Evolutionary conservation across 2,113 vertebrate species (phyloP).

Genomic region (Anser cygnoides): DNA sequence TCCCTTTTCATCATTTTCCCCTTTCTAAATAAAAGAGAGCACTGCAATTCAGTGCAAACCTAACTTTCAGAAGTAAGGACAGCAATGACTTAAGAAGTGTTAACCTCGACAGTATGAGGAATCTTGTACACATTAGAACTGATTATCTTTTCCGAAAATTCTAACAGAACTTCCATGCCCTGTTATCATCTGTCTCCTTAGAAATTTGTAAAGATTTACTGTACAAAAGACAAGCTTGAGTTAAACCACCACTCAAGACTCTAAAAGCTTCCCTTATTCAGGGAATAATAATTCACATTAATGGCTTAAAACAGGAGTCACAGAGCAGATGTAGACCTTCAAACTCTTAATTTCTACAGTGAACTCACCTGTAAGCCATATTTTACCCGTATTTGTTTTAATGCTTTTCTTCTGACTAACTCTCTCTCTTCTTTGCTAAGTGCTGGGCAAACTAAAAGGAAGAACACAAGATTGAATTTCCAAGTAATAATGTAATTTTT

Average conservation of each 20-base stretch:
- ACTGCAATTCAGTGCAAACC: not conserved
- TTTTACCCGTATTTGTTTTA: conserved; percentile 96
- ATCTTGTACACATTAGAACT: not conserved
- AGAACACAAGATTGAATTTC: not conserved
- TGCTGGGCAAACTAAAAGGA: conserved; percentile 78
- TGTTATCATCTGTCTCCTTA: not conserved
- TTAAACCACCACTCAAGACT: not conserved
- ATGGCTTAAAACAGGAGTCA: not conserved
- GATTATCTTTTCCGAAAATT: not conserved
- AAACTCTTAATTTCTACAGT: not conserved
- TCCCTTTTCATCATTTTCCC: not conserved
- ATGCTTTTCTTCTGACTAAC: conserved; percentile 88
- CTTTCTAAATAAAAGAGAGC: not conserved
- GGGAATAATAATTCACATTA: not conserved
- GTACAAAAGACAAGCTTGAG: not conserved
- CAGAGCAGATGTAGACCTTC: not conserved
- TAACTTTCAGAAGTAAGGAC: not conserved
- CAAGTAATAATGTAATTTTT: not conserved
- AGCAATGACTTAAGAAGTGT: not conserved
- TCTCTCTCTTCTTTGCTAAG: conserved; percentile 93
- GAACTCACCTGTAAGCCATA: conserved; percentile 94
- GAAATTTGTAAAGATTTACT: not conserved
- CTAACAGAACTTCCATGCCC: not conserved
- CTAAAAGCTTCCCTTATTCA: not conserved
- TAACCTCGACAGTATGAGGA: not conserved